Evolutionary conservation across 2,888 invertebrate species (phyloP).

Genomic region (Yponomeuta cagnagella): DNA sequence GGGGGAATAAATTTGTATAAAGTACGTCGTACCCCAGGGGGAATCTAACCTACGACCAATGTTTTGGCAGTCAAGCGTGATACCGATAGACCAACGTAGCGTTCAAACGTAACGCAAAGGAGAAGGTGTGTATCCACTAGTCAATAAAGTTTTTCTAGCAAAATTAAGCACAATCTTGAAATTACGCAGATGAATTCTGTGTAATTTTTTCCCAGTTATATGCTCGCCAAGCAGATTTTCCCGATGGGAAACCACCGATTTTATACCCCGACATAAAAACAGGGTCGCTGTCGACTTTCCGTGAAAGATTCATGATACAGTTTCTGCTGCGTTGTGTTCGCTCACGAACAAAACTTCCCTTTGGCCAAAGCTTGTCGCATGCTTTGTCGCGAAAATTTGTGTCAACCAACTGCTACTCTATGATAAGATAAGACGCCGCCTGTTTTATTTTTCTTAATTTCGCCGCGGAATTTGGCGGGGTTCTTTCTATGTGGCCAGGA

Average conservation of each 20-base stretch:
- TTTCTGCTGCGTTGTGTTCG: constrained; percentile 25
- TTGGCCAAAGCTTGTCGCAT: not conserved
- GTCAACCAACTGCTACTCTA: not conserved
- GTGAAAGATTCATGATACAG: constrained; percentile 60
- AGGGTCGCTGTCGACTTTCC: constrained; percentile 31
- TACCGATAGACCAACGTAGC: too few species aligned
- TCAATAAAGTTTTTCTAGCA: too few species aligned
- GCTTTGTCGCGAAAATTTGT: not conserved
- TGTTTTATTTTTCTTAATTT: constrained; percentile 10
- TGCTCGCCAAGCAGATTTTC: too few species aligned
- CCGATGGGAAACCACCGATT: not conserved
- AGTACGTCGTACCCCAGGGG: too few species aligned
- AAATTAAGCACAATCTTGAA: too few species aligned
- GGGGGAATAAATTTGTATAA: too few species aligned
- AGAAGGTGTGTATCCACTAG: too few species aligned
- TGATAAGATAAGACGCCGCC: not conserved
- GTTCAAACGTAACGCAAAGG: too few species aligned
- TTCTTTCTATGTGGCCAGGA: constrained; percentile 9
- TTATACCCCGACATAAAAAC: constrained; percentile 61
- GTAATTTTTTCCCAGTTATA: too few species aligned
- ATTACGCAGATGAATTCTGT: too few species aligned
- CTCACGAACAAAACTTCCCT: not conserved
- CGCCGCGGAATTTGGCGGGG: not conserved
- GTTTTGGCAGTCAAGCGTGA: too few species aligned
- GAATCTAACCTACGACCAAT: too few species aligned